A percentile compares a stretch with the other conserved stretches of the same genome.
Conservation (phyloP, 2,113 vertebrate genomes). For the Catharus minimus region DNA sequence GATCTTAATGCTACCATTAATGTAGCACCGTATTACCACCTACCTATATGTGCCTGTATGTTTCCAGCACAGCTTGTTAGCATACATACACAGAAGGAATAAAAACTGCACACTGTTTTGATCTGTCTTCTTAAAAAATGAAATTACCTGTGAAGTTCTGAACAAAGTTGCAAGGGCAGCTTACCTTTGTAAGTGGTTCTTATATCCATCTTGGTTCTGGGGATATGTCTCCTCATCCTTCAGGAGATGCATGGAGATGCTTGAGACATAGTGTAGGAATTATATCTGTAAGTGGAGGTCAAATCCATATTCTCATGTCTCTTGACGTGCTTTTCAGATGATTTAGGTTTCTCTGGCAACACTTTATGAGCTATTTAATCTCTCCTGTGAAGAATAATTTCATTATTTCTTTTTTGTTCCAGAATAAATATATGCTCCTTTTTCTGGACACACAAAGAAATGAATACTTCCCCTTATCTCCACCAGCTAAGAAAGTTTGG, state of each 20-base stretch:
- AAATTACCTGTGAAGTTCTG: not conserved
- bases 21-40: rapidly evolving
- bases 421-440: not conserved
- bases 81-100: not conserved
- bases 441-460: not conserved
- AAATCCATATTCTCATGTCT: conserved; percentile 61
- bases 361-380: conserved; percentile 57
- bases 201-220: conserved; percentile 36
- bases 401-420: not conserved
- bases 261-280: not conserved
- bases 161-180: not conserved
- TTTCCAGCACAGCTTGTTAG: not conserved
- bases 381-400: conserved; percentile 50
- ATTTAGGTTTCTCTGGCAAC: conserved; percentile 15
- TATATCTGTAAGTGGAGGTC: conserved; percentile 65
- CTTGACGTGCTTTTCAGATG: not conserved
- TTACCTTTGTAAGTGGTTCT: conserved; percentile 67
- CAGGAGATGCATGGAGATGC: conserved; percentile 20
- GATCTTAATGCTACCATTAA: not conserved
- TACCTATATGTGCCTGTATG: no score
- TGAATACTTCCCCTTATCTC: not conserved
- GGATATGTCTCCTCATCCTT: not conserved
- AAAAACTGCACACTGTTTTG: not conserved
- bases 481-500: not conserved
- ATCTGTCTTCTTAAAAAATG: not conserved